Evolutionary conservation across 2,113 vertebrate genomes (phyloP), one percentile per base, ranked within the genome.

Genomic region (Hemibagrus wyckioides): DNA sequence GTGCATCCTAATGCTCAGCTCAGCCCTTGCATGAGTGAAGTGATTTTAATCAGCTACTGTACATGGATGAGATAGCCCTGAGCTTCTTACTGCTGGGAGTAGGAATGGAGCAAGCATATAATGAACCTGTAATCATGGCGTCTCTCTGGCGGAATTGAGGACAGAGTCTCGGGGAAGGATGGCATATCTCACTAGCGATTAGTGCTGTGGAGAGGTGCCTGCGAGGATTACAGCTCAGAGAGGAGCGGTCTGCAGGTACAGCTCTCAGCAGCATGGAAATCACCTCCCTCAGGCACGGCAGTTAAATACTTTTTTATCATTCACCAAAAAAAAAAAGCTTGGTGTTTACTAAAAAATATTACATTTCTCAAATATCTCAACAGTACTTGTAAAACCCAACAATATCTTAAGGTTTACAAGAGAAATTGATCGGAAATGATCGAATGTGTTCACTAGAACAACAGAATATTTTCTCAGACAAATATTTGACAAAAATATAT

Each of bases 131-230:
- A 89, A 89, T 83, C 77, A 65, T 63, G 36, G 85, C 69, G 59
- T 73, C 41, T 82, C 87, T 85, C 80, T 79, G 50, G 52, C 13
- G 28, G 33, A 85, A 87, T 50, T 69, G 41, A 87, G 61, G 50
- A 80, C 59, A 73, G 73, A 88, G 76, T 85, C 82, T 85, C 67
- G 33, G 65, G 80, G 41, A 90, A 61, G 56, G 83, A 85, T 63
- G 39, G 80, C 83, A 83, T 88, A 69, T 82, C 85, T 90, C 85
- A 90, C 85, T 81, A 85, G 71, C 63, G 89, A 89, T 90, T 87
- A 87, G 79, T 17, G 59, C 82, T 52, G 48, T 80, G 50, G 85
- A 73, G 1, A 75, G 28, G 69, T 87, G 85, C 80, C 67, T 87
- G 69, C 25, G 86, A 87, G 80, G 82, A 90, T 83, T 71, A 71